Base-by-base conservation (phyloP, 2,888 invertebrate species). In the Mycalesis mineus region DNA sequence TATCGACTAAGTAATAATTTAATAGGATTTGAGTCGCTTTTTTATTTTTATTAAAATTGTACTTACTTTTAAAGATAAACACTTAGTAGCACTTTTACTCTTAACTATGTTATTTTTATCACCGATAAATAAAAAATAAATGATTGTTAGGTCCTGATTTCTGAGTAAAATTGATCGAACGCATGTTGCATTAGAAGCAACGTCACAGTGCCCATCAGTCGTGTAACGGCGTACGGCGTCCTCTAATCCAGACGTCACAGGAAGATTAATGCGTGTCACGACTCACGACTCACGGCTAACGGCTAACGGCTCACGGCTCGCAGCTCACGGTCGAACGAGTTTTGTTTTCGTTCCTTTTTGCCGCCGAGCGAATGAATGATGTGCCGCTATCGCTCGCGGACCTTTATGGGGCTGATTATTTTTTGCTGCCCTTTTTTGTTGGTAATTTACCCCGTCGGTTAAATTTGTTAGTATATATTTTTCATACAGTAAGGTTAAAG, bases 241-340 rank as follows among this genome's bases (percentile, higher is more conserved):
- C 58, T 52, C 48, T 63, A 63, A 63, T 63, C 63, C 63, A 44
- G 57, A 56, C 54, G 55, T 57, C 53, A 53, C 57, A 31, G 51
- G 37, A 52, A 63, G 63, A 63, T 61, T 61, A 61, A 63, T 66
- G 65, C 58, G 51, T 57, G 62, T 54, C 56, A 47, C 55, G 57
- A 40, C 41, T 22, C 41, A 7, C 40, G 40, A 15, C 15, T 40
- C 37, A 37, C 37, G 13, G n/a, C 37, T 7, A 8, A 7, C 22
- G 22, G 22, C 22, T 22, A 2, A 22, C 22, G 22, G 11, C 36
- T 36, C 36, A 9, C 36, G 36, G 36, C 11, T 36, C 36, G 9
- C 36, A 1, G 36, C 22, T 42, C 45, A 45, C 45, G 45, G 45
- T 8, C 45, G 48, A 58, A 41, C 56, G 58, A 58, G 60, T 61